Conservation (phyloP, 2,113 vertebrate species). For the Lycocorax pyrrhopterus region DNA sequence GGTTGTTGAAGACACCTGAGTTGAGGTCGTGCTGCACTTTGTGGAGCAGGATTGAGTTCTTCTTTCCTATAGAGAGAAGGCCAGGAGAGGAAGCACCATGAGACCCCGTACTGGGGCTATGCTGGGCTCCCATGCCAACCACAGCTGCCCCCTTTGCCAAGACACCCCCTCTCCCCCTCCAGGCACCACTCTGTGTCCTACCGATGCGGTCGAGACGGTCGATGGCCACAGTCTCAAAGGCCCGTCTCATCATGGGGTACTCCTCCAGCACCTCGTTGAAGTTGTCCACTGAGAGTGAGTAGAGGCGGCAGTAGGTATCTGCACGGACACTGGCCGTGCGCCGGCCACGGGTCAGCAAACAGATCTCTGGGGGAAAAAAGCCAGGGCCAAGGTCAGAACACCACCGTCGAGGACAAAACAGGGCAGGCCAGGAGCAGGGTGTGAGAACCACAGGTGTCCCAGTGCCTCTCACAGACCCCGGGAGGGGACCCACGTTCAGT, state of each 20-base stretch:
- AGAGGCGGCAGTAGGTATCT: conserved; percentile 95
- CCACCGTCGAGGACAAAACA: rapidly evolving
- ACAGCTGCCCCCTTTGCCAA: rapidly evolving
- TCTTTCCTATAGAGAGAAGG: conserved; percentile 81
- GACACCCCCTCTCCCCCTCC: too few relatives aligned
- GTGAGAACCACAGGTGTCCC: rapidly evolving
- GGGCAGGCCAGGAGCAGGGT: not conserved
- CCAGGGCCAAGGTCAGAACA: not conserved
- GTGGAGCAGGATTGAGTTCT: conserved; percentile 95
- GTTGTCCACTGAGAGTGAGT: conserved; percentile 84
- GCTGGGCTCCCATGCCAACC: rapidly evolving
- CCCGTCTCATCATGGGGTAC: conserved; percentile 97
- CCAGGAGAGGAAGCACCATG: rapidly evolving
- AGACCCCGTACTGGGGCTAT: rapidly evolving
- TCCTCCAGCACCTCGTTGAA: conserved; percentile 98
- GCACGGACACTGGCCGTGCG: conserved; percentile 92
- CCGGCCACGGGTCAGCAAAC: conserved; percentile 91
- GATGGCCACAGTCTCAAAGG: conserved; percentile 96
- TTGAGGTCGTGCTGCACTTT: conserved; percentile 96
- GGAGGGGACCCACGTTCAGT: not conserved
- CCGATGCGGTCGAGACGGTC: conserved; percentile 95
- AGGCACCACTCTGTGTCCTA: conserved; percentile 4
- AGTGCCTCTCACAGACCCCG: rapidly evolving
- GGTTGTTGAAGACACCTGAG: conserved; percentile 97
- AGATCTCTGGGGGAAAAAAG: conserved; percentile 80